phyloP scores from a whole-genome alignment of 2,888 invertebrate species.

The Nebria brevicollis region DNA sequence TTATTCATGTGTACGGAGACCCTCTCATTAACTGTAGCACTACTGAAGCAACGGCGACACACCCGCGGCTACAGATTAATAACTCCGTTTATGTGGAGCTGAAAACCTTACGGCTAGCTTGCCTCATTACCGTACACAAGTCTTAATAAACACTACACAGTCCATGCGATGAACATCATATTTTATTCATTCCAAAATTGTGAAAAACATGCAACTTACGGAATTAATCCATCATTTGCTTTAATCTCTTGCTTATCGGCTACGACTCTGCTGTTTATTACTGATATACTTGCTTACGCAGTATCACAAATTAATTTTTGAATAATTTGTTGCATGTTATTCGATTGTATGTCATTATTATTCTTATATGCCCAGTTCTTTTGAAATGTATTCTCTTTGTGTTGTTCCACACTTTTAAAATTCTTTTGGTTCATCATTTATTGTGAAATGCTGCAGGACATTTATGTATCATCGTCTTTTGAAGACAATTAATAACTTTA shows the following conservation, averaged over 20 bases:
- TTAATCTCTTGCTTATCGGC: not conserved
- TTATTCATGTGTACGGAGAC: not conserved
- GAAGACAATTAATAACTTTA: not conserved
- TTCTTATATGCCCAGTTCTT: not conserved
- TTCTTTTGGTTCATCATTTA: not conserved
- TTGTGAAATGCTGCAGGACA: not conserved
- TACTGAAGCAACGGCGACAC: not conserved
- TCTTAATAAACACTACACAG: not conserved
- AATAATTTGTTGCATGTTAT: not conserved
- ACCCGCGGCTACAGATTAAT: slow-evolving; percentile 1
- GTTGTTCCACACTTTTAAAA: not conserved
- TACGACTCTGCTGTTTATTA: not conserved
- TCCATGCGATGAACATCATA: not conserved
- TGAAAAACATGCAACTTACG: not conserved
- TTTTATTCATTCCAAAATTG: not conserved
- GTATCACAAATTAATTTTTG: too few species aligned
- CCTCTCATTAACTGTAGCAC: not conserved
- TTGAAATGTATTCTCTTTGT: not conserved
- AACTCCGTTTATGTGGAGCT: not conserved
- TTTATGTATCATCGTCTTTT: not conserved
- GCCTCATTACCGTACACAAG: not conserved
- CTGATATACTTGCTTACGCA: not conserved
- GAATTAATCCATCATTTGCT: not conserved
- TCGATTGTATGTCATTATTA: not conserved
- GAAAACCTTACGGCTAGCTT: not conserved